phyloP scores from a whole-genome alignment of 2,888 invertebrate genomes.

The Coelinius sp. region DNA sequence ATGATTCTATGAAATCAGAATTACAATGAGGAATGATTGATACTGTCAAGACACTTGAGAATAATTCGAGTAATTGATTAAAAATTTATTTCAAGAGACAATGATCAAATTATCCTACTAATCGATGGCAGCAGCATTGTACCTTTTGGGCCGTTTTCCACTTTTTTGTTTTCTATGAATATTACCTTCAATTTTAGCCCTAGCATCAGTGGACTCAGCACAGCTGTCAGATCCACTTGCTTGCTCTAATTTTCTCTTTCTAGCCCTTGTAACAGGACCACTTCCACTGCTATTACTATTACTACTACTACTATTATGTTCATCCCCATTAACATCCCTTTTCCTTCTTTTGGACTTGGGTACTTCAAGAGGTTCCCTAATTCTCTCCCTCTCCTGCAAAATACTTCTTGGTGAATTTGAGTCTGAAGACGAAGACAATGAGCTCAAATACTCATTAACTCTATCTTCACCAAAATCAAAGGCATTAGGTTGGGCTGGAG shows the following conservation, averaged over 20 bases:
- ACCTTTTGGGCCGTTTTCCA: slow-evolving; percentile 60
- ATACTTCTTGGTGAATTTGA: slow-evolving; percentile 58
- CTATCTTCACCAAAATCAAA: slow-evolving; percentile 72
- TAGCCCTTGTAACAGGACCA: slow-evolving; percentile 65
- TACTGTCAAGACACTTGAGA: slow-evolving; percentile 19
- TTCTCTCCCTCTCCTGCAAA: slow-evolving; percentile 18
- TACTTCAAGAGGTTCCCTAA: slow-evolving; percentile 35
- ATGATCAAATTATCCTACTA: slow-evolving; percentile 45
- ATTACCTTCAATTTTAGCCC: slow-evolving; percentile 52
- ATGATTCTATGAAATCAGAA: slow-evolving; percentile 10
- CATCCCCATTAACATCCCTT: slow-evolving; percentile 35
- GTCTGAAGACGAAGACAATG: slow-evolving; percentile 70
- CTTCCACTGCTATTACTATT: slow-evolving; percentile 29
- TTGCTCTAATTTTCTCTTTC: slow-evolving; percentile 63
- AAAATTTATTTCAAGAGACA: background rate
- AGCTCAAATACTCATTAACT: slow-evolving; percentile 72
- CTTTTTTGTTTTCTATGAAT: slow-evolving; percentile 60
- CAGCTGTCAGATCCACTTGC: slow-evolving; percentile 47
- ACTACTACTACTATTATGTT: background rate
- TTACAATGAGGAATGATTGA: slow-evolving; percentile 38
- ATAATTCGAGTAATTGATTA: background rate
- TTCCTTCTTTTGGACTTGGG: slow-evolving; percentile 52
- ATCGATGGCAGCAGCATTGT: slow-evolving; percentile 56
- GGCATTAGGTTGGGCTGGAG: slow-evolving; percentile 64
- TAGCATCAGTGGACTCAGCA: slow-evolving; percentile 48